phyloP scores from a whole-genome alignment of 2,113 vertebrate genomes.

The Pyxicephalus adspersus region DNA sequence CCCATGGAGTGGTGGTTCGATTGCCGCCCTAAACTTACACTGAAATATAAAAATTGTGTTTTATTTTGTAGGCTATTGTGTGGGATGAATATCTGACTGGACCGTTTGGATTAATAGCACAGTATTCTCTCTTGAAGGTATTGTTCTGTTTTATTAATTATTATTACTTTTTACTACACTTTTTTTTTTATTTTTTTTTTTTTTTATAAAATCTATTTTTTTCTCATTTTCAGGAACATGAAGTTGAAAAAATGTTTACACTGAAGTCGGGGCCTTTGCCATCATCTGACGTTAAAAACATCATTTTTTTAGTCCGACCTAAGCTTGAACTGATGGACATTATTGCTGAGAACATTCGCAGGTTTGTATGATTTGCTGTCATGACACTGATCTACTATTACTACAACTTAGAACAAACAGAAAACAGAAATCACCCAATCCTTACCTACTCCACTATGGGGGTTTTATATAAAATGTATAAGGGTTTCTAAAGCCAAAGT shows the following conservation, averaged over 20 bases:
- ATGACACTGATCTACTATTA: too few relatives aligned
- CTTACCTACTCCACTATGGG: too few relatives aligned
- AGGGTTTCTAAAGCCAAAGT: too few relatives aligned
- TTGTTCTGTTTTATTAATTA: not conserved
- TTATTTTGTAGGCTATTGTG: conserved; percentile 86
- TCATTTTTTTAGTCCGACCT: conserved; percentile 96
- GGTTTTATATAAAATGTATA: too few relatives aligned
- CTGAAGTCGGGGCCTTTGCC: conserved; percentile 90
- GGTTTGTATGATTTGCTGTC: conserved; percentile 67
- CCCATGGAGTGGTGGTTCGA: too few relatives aligned
- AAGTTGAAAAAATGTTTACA: conserved; percentile 99
- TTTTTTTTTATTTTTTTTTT: too few relatives aligned
- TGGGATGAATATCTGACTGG: conserved; percentile 98
- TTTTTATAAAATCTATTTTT: not conserved
- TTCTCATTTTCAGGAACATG: conserved; percentile 84
- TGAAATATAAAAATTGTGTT: not conserved
- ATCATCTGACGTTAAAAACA: conserved; percentile 90
- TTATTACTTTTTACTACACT: not conserved
- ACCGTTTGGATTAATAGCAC: conserved; percentile 94
- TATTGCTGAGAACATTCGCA: conserved; percentile 90
- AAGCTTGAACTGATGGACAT: conserved; percentile 95
- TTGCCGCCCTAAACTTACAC: too few relatives aligned
- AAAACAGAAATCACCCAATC: too few relatives aligned
- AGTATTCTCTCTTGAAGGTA: conserved; percentile 96
- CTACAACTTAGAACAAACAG: too few relatives aligned